Percentiles rank a stretch among this genome's conserved stretches.
These are phyloP conservation scores for Cryptotermes secundus DNA, from an alignment of 1,140 invertebrate genomes.

Conservation along the genomic window DNA sequence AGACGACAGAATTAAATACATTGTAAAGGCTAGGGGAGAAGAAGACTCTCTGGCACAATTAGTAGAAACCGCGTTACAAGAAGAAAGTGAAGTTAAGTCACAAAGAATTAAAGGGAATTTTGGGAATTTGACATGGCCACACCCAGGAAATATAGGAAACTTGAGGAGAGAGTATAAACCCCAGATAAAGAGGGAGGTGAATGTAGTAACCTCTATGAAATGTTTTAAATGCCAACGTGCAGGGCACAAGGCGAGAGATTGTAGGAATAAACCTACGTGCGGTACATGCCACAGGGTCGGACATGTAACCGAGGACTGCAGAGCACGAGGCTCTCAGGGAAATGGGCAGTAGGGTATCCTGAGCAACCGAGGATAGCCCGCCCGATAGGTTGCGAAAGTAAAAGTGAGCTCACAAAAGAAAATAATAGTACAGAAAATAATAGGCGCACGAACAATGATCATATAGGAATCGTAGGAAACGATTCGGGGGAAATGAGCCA, in stretches of 20 bases:
- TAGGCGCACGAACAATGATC: no score
- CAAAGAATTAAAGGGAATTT: not conserved
- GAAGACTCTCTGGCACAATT: not conserved
- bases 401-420: not conserved
- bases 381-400: not conserved
- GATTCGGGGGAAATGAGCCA: no score
- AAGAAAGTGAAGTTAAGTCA: constrained; percentile 18
- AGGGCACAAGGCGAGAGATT: not conserved
- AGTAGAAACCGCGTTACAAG: not conserved
- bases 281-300: no score
- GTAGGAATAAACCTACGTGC: no score
- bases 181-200: not conserved
- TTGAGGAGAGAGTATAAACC: not conserved
- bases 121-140: not conserved
- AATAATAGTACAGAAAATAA: no score
- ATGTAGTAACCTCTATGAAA: not conserved
- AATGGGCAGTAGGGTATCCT: no score
- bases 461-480: no score
- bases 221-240: not conserved
- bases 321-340: no score
- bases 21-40: not conserved
- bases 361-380: no score
- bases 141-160: not conserved
- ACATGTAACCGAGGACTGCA: not conserved
- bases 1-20: not conserved